These are phyloP conservation scores for Endotricha flammealis DNA, from an alignment of 2,888 invertebrate genomes.

Conservation along the genomic window DNA sequence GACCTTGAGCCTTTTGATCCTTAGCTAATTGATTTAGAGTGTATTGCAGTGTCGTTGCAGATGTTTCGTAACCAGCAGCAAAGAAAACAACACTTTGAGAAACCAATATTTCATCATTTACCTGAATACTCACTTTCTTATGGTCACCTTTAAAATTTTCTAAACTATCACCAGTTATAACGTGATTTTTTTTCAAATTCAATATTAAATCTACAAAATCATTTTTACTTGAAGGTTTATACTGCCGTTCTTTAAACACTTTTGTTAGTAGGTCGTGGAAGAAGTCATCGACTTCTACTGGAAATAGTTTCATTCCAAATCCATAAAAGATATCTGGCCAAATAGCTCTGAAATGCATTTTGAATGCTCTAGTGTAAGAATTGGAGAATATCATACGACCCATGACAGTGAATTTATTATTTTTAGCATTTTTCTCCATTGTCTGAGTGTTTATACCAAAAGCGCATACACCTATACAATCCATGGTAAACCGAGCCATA, in stretches of 20 bases:
- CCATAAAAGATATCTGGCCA: constrained; percentile 46
- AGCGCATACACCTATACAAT: constrained; percentile 35
- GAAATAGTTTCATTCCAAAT: constrained; percentile 30
- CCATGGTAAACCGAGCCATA: constrained; percentile 42
- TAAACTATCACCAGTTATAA: constrained; percentile 35
- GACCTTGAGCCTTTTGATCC: constrained; percentile 27
- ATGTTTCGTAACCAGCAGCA: constrained; percentile 49
- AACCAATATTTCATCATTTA: constrained; percentile 57
- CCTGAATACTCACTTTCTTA: constrained; percentile 27
- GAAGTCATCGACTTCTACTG: constrained; percentile 28
- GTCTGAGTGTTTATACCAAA: constrained; percentile 33
- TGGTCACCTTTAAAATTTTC: constrained; percentile 25
- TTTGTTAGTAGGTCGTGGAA: constrained; percentile 30
- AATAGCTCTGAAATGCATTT: constrained; percentile 22
- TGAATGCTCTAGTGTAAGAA: constrained; percentile 18
- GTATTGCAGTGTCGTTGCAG: constrained; percentile 35
- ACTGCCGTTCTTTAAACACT: constrained; percentile 32
- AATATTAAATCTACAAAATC: constrained; percentile 47
- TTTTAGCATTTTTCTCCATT: constrained; percentile 18
- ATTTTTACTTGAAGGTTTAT: constrained; percentile 30
- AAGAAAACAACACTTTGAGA: constrained; percentile 73
- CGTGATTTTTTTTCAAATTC: constrained; percentile 31
- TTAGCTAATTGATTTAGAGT: constrained; percentile 44
- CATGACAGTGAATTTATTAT: constrained; percentile 26
- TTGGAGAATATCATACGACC: constrained; percentile 30